A percentile compares a stretch with the other conserved stretches of the same genome.
Evolutionary conservation across 2,797 vertebrate genomes (phyloP).

Genomic region (Onychomys torridus): DNA sequence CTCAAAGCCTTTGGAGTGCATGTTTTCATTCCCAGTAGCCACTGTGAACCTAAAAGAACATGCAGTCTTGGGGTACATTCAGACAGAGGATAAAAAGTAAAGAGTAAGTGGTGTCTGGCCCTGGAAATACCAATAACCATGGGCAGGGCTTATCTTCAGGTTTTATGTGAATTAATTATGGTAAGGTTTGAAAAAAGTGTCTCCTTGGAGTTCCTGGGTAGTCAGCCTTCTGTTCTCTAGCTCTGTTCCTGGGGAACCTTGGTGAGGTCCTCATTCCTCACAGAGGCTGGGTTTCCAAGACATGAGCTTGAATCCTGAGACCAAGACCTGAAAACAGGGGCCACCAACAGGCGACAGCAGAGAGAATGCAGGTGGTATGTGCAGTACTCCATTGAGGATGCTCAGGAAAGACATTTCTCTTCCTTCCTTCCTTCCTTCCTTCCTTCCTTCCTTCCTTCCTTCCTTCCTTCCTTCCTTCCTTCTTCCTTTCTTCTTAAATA

Average conservation of each 20-base stretch:
- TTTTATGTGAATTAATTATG: neutral
- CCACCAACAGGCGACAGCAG: neutral
- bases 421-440: no score
- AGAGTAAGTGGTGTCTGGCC: neutral
- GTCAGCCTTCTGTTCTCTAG: neutral
- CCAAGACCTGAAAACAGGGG: neutral
- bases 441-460: no score
- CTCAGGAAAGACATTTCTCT: neutral
- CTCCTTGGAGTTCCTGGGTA: neutral
- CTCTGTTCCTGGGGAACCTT: neutral
- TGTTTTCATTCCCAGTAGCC: conserved; percentile 7
- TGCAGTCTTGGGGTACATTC: neutral
- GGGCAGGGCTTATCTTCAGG: neutral
- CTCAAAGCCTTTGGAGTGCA: neutral
- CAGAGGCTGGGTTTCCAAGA: neutral
- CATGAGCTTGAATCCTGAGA: neutral
- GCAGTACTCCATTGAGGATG: accelerated
- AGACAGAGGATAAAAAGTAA: neutral
- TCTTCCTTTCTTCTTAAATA: no score
- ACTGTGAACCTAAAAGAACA: neutral
- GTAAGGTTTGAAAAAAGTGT: neutral
- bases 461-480: no score
- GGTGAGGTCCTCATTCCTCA: neutral
- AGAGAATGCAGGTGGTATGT: neutral
- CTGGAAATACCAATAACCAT: neutral